Base-by-base conservation (phyloP, 2,113 vertebrate species). In the Gobio gobio region DNA sequence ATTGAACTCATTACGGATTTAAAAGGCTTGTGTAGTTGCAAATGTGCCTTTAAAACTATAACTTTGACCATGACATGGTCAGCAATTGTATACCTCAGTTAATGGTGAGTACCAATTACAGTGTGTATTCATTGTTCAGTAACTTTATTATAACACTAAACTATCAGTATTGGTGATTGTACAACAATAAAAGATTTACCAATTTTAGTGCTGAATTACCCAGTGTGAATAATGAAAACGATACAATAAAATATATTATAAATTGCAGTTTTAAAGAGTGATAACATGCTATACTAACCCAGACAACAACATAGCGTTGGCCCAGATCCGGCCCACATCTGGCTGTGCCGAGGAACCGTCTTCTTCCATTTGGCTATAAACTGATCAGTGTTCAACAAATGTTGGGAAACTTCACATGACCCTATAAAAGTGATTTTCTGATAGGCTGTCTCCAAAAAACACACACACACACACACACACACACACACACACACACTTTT, bases 1-100 rank as follows among this genome's bases (percentile, higher is more conserved):
- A 22, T 63, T 63, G 26, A 79, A 61, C 51, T 59, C 10, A 59
- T 8, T 18, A 79, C 45, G 10, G 4, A 61, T 24, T 45, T 63
- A 3, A 79, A 79, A 79, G 40, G 14, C 8, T 24, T 24, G 56
- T 61, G 76, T n/a, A 40, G 56, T 43, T 63, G 3, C 58, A 64
- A 29, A 63, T 80, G 13, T 64, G 36, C 36, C 40, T 47, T 56
- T 77, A 51, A 29, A 77, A 22, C 26, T 77, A 45, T 18, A 64
- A 47, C 40, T 12, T 43, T 24, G 51, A 58, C 16, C 75, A 84
- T 59, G 22, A 1, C 56, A 61, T 22, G 76, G 56, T 78, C 33
- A 45, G 76, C 76, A 61, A 59, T 78, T 24, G 40, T 59, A 78
- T 59, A 78, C 76, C 76, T 78, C 76, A 43, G 58, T 79, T 43